Base-by-base conservation (phyloP, 2,888 invertebrate genomes). In the Acleris laterana region DNA sequence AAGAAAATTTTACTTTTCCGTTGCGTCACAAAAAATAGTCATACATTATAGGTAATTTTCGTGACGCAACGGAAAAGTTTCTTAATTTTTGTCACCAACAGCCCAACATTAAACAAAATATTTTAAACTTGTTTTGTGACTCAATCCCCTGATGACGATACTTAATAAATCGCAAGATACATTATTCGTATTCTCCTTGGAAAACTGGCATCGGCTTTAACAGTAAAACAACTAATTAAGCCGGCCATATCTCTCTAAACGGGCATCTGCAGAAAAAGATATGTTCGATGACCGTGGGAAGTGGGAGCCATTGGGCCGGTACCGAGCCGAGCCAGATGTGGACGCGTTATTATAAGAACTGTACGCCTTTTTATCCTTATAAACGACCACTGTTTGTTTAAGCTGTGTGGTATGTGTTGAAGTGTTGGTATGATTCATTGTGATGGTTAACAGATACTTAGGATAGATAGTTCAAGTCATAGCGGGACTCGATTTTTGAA, bases 221-320 rank as follows among this genome's bases (percentile, higher is more conserved):
- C 56, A 58, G 62, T 58, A 48, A 50, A 51, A 48, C 64, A 63
- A 44, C 19, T 55, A 63, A 69, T 59, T 53, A 67, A 62, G 61
- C 44, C 56, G 56, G 62, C 60, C 68, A 61, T 70, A 71, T 53
- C 65, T 51, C 57, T 57, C 20, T 25, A 79, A 78, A 76, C 77
- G 73, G 77, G 70, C 64, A 73, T 70, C 73, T 68, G 67, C 72
- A 70, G 73, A 75, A 75, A 77, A 75, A 80, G 78, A 81, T 76
- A 74, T 74, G 73, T 71, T 76, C 75, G 75, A 82, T 75, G 77
- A 73, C 70, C 82, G 83, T 83, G 83, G 81, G 82, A 81, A 77
- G 68, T 38, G 38, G 38, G 38, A 38, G 38, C 38, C 68, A 68
- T 67, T 67, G 63, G 71, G 70, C 68, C 73, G 71, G 72, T 71